phyloP scores from a whole-genome alignment of 2,888 invertebrate species.

The Spodoptera littoralis region DNA sequence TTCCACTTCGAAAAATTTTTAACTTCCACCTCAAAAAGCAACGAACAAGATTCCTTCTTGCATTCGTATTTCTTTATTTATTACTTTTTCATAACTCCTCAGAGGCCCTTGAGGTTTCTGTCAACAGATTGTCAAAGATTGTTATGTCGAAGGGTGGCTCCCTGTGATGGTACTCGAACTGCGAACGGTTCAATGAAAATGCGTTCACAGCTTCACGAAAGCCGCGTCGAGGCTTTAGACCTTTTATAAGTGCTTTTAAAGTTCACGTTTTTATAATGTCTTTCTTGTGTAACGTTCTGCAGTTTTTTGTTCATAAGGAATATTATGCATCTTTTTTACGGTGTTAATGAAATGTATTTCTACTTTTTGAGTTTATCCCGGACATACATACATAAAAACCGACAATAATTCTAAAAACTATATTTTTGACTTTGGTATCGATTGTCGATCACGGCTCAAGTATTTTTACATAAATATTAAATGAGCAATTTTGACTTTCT shows the following conservation, averaged over 20 bases:
- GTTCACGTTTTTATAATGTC: slow-evolving; percentile 53
- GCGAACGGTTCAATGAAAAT: slow-evolving; percentile 64
- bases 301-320: slow-evolving; percentile 7
- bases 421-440: too few species aligned
- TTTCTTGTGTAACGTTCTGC: slow-evolving; percentile 30
- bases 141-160: slow-evolving; percentile 44
- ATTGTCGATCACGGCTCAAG: too few species aligned
- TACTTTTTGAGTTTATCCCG: too few species aligned
- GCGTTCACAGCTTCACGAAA: slow-evolving; percentile 54
- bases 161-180: slow-evolving; percentile 51
- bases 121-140: slow-evolving; percentile 52
- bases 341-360: too few species aligned
- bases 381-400: too few species aligned
- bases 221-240: slow-evolving; percentile 48
- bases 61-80: slow-evolving; percentile 50
- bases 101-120: slow-evolving; percentile 39
- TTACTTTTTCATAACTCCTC: slow-evolving; percentile 46
- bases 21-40: slow-evolving; percentile 29
- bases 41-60: slow-evolving; percentile 32
- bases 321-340: slow-evolving; percentile 14
- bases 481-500: too few species aligned
- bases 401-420: too few species aligned
- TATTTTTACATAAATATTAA: too few species aligned
- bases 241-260: slow-evolving; percentile 56
- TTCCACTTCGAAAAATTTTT: slow-evolving; percentile 35